These are phyloP conservation scores for Meandrusa payeni DNA, from an alignment of 2,888 invertebrate species.

Conservation along the genomic window DNA sequence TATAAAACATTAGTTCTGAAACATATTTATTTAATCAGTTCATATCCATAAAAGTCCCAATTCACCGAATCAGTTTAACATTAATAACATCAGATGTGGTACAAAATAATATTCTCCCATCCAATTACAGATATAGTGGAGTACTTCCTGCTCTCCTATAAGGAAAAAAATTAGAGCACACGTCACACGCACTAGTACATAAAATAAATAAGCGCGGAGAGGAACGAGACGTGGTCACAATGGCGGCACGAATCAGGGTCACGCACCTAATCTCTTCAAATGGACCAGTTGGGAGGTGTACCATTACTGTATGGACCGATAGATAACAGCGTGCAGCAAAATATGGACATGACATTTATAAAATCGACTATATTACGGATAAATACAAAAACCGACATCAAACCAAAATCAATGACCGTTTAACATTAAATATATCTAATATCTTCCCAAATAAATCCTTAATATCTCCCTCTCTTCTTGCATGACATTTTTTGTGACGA, in stretches of 20 bases:
- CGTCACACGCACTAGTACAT: constrained; percentile 21
- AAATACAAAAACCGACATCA: too few species aligned
- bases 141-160: constrained; percentile 3
- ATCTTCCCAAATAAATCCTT: too few species aligned
- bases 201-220: constrained; percentile 33
- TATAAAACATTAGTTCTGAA: too few species aligned
- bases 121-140: constrained; percentile 15
- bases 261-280: constrained; percentile 35
- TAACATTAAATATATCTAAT: neutral
- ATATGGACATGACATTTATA: constrained; percentile 3
- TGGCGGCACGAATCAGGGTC: constrained; percentile 36
- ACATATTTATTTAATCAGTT: too few species aligned
- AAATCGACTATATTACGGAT: too few species aligned
- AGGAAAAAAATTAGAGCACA: constrained; percentile 24
- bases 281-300: constrained; percentile 33
- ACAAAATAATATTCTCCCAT: constrained; percentile 6
- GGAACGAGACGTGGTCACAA: constrained; percentile 30
- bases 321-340: constrained; percentile 13
- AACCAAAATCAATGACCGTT: too few species aligned
- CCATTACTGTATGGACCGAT: constrained; percentile 30
- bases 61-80: too few species aligned
- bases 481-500: too few species aligned
- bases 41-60: too few species aligned
- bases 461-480: too few species aligned
- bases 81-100: too few species aligned